Evolutionary conservation across 2,888 invertebrate genomes (phyloP), one percentile per base, ranked within the genome.

Genomic region (Polymixis flavicincta): DNA sequence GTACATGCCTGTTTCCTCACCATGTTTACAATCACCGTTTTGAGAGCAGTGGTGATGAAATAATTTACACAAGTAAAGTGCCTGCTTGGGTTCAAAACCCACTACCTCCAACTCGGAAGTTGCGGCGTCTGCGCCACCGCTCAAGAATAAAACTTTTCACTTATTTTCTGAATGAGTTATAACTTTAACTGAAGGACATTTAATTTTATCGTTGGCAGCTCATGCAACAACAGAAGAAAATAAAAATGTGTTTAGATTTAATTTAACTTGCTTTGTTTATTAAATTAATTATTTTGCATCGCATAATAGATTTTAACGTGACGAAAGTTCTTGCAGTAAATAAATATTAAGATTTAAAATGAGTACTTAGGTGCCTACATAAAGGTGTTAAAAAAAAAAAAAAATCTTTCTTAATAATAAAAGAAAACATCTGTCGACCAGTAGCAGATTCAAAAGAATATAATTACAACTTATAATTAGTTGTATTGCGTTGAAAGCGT

Each of bases 401-500:
- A 60, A 45, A 25, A 48, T 2, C 37, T 37, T 55, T 42, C 48
- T 48, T 81, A 48, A 13, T 13, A 64, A 60, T 50, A 74, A 69
- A 68, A 66, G 77, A 76, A 82, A 84, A 84, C 93, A 92, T 92
- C 93, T 94, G 93, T 84, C 88, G 74, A 88, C 87, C 83, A 90
- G 86, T 84, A 87, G 89, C 87, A 85, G 83, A 84, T 89, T 85
- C 78, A 76, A 86, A 89, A 85, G 88, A 91, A 93, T 90, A 86
- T 87, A 93, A 94, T 94, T 92, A 91, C 77, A 78, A 87, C 74
- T 90, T 91, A 87, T 92, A 91, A 94, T 93, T 91, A 93, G 89
- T 83, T 83, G 82, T 82, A 85, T 89, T 82, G 89, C 74, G 85
- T 87, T 84, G 85, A 86, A 87, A 90, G 90, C 79, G 86, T 85